Evolutionary conservation across 1,140 invertebrate species (phyloP).

Genomic region (Temnothorax nylanderi): DNA sequence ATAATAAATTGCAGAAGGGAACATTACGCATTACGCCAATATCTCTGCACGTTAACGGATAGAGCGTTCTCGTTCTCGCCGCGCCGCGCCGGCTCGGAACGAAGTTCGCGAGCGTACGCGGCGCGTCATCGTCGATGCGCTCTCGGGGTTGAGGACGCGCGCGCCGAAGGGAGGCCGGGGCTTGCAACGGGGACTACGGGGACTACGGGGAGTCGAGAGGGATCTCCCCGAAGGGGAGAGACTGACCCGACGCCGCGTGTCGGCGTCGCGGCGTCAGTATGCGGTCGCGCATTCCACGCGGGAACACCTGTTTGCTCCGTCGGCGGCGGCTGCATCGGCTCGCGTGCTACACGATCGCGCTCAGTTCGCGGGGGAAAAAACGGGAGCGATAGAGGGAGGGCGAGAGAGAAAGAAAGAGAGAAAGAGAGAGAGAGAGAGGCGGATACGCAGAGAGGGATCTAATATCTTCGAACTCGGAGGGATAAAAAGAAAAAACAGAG

Average conservation of each 20-base stretch:
- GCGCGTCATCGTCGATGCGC: constrained; percentile 1
- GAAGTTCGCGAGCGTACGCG: background rate
- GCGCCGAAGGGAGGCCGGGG: constrained; percentile 24
- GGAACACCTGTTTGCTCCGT: constrained; percentile 76
- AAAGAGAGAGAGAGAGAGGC: background rate
- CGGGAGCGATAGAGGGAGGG: background rate
- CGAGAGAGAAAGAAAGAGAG: background rate
- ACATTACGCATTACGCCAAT: background rate
- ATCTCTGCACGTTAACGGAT: background rate
- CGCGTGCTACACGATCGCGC: constrained; percentile 36
- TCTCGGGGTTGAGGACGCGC: constrained; percentile 40
- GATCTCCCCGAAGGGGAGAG: constrained; percentile 8
- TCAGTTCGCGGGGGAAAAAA: constrained; percentile 19
- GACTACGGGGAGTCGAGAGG: background rate
- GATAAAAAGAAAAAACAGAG: constrained; percentile 17
- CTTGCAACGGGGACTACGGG: constrained; percentile 11
- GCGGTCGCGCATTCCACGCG: constrained; percentile 76
- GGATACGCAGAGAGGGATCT: constrained; percentile 4
- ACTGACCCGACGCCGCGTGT: constrained; percentile 49
- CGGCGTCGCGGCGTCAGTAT: constrained; percentile 69
- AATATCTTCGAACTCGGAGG: background rate
- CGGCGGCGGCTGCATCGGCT: constrained; percentile 39
- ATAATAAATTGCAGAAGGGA: background rate
- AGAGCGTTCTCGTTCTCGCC: background rate
- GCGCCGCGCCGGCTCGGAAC: too few relatives aligned